Conservation (phyloP, 1,140 invertebrate species). For the Achroia grisella region DNA sequence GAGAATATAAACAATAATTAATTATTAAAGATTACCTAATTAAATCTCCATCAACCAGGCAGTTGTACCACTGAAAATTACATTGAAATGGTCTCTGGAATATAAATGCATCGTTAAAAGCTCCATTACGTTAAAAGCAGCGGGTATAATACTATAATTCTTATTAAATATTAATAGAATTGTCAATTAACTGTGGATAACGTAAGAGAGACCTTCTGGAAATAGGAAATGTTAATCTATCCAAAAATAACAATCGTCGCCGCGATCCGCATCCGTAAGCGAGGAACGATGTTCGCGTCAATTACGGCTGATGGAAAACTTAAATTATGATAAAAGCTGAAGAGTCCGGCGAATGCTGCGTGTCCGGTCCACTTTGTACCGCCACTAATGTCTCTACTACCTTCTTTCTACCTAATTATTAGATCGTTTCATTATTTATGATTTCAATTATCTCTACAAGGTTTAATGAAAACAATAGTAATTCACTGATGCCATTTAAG, state of each 20-base stretch:
- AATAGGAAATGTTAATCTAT: constrained; percentile 70
- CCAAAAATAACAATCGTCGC: constrained; percentile 65
- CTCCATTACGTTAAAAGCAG: constrained; percentile 65
- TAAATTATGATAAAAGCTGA: constrained; percentile 73
- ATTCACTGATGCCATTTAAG: too few species aligned
- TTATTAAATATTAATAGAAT: constrained; percentile 68
- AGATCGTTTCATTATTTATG: too few species aligned
- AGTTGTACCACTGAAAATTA: constrained; percentile 50
- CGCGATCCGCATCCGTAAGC: constrained; percentile 58
- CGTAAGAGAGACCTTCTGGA: constrained; percentile 50
- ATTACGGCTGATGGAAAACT: constrained; percentile 73
- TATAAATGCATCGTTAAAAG: constrained; percentile 62
- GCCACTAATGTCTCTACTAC: too few species aligned
- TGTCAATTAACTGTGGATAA: constrained; percentile 63
- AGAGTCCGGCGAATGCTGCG: constrained; percentile 51
- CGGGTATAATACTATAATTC: constrained; percentile 45
- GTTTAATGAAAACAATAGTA: too few species aligned
- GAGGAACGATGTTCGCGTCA: constrained; percentile 71
- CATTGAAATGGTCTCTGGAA: constrained; percentile 53
- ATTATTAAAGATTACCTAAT: not conserved
- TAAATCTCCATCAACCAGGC: constrained; percentile 56
- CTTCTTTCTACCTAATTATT: too few species aligned
- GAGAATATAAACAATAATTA: constrained; percentile 14
- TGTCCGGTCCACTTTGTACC: constrained; percentile 21
- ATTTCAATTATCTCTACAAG: too few species aligned